These are phyloP conservation scores for Enteromius thamalakanensis DNA, from an alignment of 2,797 vertebrate species.

Conservation along the genomic window DNA sequence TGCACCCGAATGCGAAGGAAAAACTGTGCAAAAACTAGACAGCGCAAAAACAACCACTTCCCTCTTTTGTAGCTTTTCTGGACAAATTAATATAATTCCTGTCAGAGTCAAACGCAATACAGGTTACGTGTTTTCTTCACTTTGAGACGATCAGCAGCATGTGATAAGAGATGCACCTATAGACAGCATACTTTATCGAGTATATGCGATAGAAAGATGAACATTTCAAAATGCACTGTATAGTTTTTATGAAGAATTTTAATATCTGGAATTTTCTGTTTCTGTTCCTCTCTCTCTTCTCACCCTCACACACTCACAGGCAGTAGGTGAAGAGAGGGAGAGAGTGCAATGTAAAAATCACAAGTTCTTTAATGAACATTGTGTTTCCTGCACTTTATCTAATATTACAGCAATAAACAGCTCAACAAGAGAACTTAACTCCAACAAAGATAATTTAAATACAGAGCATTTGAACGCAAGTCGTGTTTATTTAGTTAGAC, in stretches of 20 bases:
- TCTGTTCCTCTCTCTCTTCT: neutral
- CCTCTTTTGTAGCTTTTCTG: conserved; percentile 11
- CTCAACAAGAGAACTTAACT: too few relatives aligned
- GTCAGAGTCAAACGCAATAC: neutral
- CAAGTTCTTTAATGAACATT: conserved; percentile 16
- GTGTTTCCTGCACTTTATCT: neutral
- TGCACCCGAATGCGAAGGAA: conserved; percentile 9
- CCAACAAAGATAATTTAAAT: neutral
- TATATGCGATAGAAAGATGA: neutral
- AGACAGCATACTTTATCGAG: neutral
- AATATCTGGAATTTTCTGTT: neutral
- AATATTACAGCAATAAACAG: neutral
- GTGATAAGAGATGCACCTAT: neutral
- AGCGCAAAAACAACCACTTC: neutral
- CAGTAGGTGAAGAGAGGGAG: conserved; percentile 16
- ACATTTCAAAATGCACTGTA: neutral
- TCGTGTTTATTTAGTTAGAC: neutral
- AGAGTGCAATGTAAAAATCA: conserved; percentile 23
- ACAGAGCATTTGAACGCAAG: conserved; percentile 3
- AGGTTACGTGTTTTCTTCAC: neutral
- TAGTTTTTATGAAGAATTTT: conserved; percentile 3
- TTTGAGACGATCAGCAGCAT: neutral
- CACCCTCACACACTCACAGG: conserved; percentile 9
- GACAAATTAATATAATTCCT: conserved; percentile 6
- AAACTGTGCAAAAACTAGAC: conserved; percentile 11